Conservation (phyloP, 2,888 invertebrate genomes). For the Latheticus oryzae region DNA sequence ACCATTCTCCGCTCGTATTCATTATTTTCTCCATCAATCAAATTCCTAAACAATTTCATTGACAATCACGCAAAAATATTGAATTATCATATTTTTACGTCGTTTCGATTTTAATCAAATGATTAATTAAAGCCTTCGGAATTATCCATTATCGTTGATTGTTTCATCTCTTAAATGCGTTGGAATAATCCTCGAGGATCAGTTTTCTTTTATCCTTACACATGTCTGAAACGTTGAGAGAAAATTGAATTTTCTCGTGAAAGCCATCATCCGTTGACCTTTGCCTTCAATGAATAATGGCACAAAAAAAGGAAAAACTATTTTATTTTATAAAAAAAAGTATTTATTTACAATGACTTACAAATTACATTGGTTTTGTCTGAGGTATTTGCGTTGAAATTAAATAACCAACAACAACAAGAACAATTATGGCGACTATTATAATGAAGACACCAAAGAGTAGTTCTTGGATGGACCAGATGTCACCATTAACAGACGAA, state of each 20-base stretch:
- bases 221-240: neutral
- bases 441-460: conserved; percentile 16
- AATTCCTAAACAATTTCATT: no score
- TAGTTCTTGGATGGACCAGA: conserved; percentile 23
- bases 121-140: no score
- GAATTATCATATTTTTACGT: no score
- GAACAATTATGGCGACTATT: conserved; percentile 6
- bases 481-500: conserved; percentile 13
- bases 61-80: no score
- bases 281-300: conserved; percentile 8
- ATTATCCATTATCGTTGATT: no score
- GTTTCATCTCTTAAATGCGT: no score
- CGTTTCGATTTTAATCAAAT: no score
- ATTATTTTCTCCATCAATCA: no score
- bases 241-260: conserved; percentile 13
- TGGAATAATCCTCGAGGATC: conserved; percentile 9
- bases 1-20: no score
- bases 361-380: conserved; percentile 12
- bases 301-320: no score
- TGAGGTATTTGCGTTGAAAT: conserved; percentile 5
- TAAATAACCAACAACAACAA: conserved; percentile 3
- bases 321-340: no score
- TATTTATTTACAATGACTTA: no score
- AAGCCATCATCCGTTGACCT: conserved; percentile 9
- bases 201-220: conserved; percentile 9